phyloP scores from a whole-genome alignment of 92 coral and sea anemone genomes.

The Muricea muricata region DNA sequence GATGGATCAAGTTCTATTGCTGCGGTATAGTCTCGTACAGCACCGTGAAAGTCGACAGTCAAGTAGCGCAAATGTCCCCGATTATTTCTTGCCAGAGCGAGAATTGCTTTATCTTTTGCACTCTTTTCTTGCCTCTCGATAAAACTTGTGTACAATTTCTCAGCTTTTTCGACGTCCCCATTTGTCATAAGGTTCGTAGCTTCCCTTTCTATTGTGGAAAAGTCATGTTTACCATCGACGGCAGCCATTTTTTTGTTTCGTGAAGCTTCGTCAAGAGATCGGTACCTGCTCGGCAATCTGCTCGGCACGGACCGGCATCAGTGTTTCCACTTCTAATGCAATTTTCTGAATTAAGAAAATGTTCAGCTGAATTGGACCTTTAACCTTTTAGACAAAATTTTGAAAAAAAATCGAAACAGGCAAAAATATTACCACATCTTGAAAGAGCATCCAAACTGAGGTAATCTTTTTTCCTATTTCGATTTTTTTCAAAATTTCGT shows the following conservation, averaged over 20 bases:
- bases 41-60: constrained; percentile 67
- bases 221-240: neutral
- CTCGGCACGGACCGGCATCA: too few relatives aligned
- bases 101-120: neutral
- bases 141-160: constrained; percentile 30
- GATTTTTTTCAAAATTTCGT: too few relatives aligned
- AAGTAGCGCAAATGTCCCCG: constrained; percentile 65
- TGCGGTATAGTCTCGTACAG: constrained; percentile 53
- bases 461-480: too few relatives aligned
- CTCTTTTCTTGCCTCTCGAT: constrained; percentile 18
- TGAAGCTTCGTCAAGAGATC: neutral
- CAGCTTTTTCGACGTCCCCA: constrained; percentile 39
- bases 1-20: constrained; percentile 56
- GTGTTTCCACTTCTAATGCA: too few relatives aligned
- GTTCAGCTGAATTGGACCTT: too few relatives aligned
- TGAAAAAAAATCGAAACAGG: too few relatives aligned
- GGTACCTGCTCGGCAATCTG: too few relatives aligned
- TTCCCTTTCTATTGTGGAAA: constrained; percentile 7
- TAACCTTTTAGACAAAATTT: too few relatives aligned
- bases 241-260: constrained; percentile 7
- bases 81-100: constrained; percentile 63
- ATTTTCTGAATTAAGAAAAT: neutral
- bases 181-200: constrained; percentile 46
- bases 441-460: too few relatives aligned
- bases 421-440: too few relatives aligned